These are phyloP conservation scores for Drosophila prolongata DNA, from an alignment of 2,888 invertebrate genomes.

Conservation along the genomic window DNA sequence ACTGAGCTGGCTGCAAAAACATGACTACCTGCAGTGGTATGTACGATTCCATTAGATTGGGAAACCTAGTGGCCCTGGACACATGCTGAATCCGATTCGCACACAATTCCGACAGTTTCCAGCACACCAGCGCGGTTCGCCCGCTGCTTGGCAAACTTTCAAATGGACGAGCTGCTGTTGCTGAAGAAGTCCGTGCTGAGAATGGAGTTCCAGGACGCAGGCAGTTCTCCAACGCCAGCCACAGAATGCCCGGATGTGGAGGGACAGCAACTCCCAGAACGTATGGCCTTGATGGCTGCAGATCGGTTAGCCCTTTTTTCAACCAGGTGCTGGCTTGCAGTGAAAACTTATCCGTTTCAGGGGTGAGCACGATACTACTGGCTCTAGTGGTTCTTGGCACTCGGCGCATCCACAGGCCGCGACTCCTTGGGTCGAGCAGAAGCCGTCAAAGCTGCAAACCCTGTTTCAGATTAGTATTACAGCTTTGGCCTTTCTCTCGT, in stretches of 20 bases:
- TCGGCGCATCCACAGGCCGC: slow-evolving; percentile 11
- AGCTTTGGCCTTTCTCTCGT: slow-evolving; percentile 92
- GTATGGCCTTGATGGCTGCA: slow-evolving; percentile 77
- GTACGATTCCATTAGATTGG: slow-evolving; percentile 24
- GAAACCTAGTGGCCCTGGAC: slow-evolving; percentile 13
- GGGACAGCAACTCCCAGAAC: slow-evolving; percentile 49
- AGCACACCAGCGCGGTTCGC: slow-evolving; percentile 62
- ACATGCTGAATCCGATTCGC: slow-evolving; percentile 4
- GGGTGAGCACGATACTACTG: slow-evolving; percentile 32
- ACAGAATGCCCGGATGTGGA: slow-evolving; percentile 1
- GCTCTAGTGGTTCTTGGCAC: slow-evolving; percentile 41
- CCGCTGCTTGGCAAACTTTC: slow-evolving; percentile 87
- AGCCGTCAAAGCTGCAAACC: slow-evolving; percentile 88
- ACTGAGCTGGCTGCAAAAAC: slow-evolving; percentile 12
- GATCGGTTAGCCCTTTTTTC: slow-evolving; percentile 61
- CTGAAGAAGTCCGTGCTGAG: slow-evolving; percentile 84
- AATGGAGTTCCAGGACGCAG: slow-evolving; percentile 38
- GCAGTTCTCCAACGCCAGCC: neutral
- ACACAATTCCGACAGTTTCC: slow-evolving; percentile 39
- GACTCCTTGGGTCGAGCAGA: slow-evolving; percentile 76
- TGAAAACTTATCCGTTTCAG: slow-evolving; percentile 2
- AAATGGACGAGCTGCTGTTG: slow-evolving; percentile 88
- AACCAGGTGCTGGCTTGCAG: neutral
- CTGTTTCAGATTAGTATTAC: slow-evolving; percentile 92
- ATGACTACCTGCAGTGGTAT: slow-evolving; percentile 70